Evolutionary conservation across 2,888 invertebrate species (phyloP), one percentile per base, ranked within the genome.

Genomic region (Dione vanillae): DNA sequence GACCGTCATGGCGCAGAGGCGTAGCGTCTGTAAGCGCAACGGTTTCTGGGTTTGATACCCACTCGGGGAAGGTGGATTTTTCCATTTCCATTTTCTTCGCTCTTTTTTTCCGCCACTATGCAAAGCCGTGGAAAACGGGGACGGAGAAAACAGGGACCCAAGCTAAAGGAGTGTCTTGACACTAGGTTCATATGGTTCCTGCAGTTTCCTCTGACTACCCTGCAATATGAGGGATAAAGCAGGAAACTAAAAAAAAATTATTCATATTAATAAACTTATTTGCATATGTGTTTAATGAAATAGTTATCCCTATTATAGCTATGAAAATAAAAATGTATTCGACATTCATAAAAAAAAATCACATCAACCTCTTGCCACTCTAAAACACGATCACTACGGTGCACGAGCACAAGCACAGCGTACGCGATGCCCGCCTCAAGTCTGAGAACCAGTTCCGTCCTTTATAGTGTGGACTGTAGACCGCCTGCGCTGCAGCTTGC

Each of bases 401-500:
- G 79, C 78, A 78, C 79, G 78, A 83, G 86, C 83, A 56, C 85
- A 86, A 82, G 86, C 85, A 87, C 83, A 68, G 62, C 62, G 45
- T 62, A 54, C 43, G 62, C 85, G 84, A 80, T 82, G 82, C 83
- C 79, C 86, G 85, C 85, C 85, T 80, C 86, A 79, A 82, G 81
- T 83, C 82, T 78, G 79, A 67, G 82, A 92, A 92, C 91, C 92
- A 87, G 92, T 91, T 92, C 87, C 82, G 85, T 88, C 88, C 89
- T 91, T 91, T 91, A 90, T 87, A 87, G 87, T 84, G 84, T 85
- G 82, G 90, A 89, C 91, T 83, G 84, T 85, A 82, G 90, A 89
- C 91, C 91, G 92, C 90, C 91, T 85, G 88, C 87, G 84, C 90
- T 88, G 91, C 92, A 92, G 90, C 92, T 91, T 90, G 91, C 84